Conservation (phyloP, 37 sponge, comb jelly and placozoan species). For the Cliona cf. orientalis region DNA sequence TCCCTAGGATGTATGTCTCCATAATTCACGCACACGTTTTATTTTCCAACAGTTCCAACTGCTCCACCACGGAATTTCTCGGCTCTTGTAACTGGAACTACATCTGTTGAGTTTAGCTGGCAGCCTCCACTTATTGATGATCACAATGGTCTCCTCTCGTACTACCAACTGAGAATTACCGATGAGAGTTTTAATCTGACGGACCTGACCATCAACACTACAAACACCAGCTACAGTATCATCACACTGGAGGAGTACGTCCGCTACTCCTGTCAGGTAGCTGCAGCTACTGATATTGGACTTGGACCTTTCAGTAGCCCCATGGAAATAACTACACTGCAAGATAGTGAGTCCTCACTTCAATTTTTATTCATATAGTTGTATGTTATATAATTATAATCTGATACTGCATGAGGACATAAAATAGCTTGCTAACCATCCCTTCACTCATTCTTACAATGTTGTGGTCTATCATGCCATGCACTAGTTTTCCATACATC, state of each 20-base stretch:
- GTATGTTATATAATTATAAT: no score
- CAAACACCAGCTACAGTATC: not conserved
- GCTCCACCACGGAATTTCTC: not conserved
- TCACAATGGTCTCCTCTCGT: conserved; percentile 16
- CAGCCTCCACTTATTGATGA: conserved; percentile 3
- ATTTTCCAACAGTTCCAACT: not conserved
- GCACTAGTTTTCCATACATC: no score
- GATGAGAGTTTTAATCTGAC: conserved; percentile 1
- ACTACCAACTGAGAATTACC: not conserved
- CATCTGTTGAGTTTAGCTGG: not conserved
- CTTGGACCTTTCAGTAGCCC: conserved; percentile 33
- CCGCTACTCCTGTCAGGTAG: conserved; percentile 11
- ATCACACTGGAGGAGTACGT: conserved; percentile 32
- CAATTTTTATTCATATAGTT: no score
- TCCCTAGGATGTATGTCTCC: no score
- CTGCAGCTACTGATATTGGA: conserved; percentile 35
- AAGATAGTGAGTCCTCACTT: conserved; percentile 24
- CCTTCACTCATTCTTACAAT: not conserved
- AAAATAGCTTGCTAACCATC: not conserved
- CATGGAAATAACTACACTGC: not conserved
- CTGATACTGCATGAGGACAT: no score
- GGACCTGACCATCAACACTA: not conserved
- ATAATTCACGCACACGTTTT: no score
- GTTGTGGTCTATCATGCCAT: no score
- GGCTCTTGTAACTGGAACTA: not conserved